Evolutionary conservation across 2,113 vertebrate species (phyloP).

Genomic region (Pelusios castaneus): DNA sequence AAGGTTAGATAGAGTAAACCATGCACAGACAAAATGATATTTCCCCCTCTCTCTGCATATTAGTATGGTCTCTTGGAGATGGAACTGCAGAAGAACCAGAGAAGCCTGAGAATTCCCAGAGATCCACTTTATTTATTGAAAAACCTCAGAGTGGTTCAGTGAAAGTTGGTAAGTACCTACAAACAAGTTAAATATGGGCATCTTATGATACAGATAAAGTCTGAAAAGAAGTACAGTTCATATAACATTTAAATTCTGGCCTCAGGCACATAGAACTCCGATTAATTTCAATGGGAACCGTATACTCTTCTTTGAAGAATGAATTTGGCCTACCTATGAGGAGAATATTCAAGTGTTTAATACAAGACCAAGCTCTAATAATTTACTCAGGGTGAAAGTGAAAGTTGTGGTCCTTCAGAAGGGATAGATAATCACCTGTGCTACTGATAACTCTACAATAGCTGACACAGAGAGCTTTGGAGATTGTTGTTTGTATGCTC

Average conservation of each 20-base stretch:
- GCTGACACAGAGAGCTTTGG: fast-evolving
- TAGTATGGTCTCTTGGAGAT: conserved; percentile 93
- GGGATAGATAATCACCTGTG: background rate
- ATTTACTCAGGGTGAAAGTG: background rate
- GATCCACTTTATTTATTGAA: conserved; percentile 89
- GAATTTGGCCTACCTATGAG: background rate
- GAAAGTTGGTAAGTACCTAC: conserved; percentile 86
- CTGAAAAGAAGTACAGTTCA: background rate
- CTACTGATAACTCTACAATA: background rate
- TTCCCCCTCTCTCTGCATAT: conserved; percentile 58
- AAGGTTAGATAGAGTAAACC: conserved; percentile 7
- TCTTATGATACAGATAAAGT: background rate
- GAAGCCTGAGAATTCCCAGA: conserved; percentile 83
- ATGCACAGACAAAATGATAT: conserved; percentile 21
- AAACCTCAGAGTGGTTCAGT: conserved; percentile 87
- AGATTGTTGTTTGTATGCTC: background rate
- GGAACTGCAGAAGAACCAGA: conserved; percentile 85
- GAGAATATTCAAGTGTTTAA: background rate
- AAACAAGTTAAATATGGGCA: background rate
- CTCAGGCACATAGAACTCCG: background rate
- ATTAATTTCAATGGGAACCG: background rate
- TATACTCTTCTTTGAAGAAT: background rate
- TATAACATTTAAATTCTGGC: background rate
- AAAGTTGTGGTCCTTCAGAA: background rate
- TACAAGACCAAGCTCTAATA: background rate